Base-by-base conservation (phyloP, 2,113 vertebrate genomes). In the Dasypus novemcinctus region DNA sequence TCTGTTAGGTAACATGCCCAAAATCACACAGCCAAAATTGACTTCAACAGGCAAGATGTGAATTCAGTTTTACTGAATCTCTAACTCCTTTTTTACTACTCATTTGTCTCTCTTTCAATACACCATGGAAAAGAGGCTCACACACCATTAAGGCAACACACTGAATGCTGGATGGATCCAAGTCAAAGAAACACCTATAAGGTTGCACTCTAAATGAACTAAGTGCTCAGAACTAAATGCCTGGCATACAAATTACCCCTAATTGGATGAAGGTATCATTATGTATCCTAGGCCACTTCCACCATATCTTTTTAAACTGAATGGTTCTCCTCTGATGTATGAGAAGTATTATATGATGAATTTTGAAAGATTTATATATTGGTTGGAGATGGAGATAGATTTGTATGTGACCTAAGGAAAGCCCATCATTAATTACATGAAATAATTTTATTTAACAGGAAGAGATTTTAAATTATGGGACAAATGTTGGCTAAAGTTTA, bases 401-500 rank as follows among this genome's bases (percentile, higher is more conserved):
- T 86, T 83, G 15, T 46, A 33, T 82, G 29, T 86, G 43, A 59
- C 36, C 25, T 84, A 90, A 92, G 69, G 54, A 85, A 90, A 94
- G 61, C 4, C 11, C 17, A 59, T 11, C 71, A 69, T 91, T 69
- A 94, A 82, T 95, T 79, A 59, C 23, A 85, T 75, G 38, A 83
- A 82, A 83, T 75, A 14, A 75, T 93, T 93, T 27, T 29, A 52
- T 43, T 59, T 57, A 84, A 49, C 31, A 59, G n/a, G 36, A 81
- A 72, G 21, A 92, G 2, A 43, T 49, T 75, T 93, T 57, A 93
- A 86, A 82, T 68, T 94, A 52, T n/a, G 61, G 36, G 25, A 52
- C 27, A 88, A 87, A 88, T 91, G 78, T 69, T 90, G 71, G 52
- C 31, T 69, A 94, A 89, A 52, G 31, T 57, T 83, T 86, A 91